Evolutionary conservation across 2,888 invertebrate genomes (phyloP), one percentile per base, ranked within the genome.

Genomic region (Mesorhabditis spiculigera): DNA sequence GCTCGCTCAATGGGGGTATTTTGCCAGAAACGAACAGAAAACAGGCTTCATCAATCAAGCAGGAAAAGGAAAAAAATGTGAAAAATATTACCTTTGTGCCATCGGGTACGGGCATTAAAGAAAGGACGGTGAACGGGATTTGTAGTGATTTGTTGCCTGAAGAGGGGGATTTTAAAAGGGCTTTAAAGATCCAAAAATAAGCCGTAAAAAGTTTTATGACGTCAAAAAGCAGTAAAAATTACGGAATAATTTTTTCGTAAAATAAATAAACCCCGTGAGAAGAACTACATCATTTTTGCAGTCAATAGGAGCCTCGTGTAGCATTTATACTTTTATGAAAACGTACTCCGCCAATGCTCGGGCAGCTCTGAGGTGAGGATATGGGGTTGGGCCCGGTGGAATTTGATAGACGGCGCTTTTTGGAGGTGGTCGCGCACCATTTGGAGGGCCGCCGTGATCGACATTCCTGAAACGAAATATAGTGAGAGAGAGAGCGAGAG

Each of bases 121-220:
- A 92, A 68, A 95, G 92, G 82, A 86, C 83, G 89, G 94, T 94
- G 89, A 98, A 98, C 66, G 95, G 93, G 68, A 92, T 91, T 61
- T 96, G 97, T 69, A 98, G 89, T 3, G 96, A 95, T 89, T 98
- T 98, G 89, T 98, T 98, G 68, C 95, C 82, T n/a, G 75, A 73
- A 63, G 42, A 77, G 63, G 6, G 28, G 28, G 28, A 43, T 0
- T 16, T 6, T 2, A 28, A 5, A 45, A 67, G n/a, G 66, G 5
- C 67, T 4, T 28, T 28, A 28, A 28, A 28, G 28, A 28, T 28
- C 28, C 28, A 28, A 28, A 28, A 28, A 28, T 28, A 28, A 28
- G 28, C 28, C 28, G 28, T 28, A 28, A 28, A 28, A 28, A 28
- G 28, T 28, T 28, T 28, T 28, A 28, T 28, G 28, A 28, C 28